These are phyloP conservation scores for Megalopta genalis DNA, from an alignment of 1,140 invertebrate species.

Conservation along the genomic window DNA sequence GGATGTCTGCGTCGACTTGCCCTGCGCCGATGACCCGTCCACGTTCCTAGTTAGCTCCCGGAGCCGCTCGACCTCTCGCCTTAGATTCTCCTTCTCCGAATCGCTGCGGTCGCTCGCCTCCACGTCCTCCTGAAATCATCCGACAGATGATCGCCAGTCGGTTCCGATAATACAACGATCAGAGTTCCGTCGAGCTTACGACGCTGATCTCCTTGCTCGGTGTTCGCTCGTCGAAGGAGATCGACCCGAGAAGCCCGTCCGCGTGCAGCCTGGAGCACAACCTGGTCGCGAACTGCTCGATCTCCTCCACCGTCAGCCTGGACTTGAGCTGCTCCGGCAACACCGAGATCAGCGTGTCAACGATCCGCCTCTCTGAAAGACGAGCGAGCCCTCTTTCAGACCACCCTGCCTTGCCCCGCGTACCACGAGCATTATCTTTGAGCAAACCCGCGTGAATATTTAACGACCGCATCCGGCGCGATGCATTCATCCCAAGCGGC, in stretches of 20 bases:
- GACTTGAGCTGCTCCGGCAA: slow-evolving; percentile 85
- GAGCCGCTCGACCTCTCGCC: slow-evolving; percentile 62
- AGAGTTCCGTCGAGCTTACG: slow-evolving; percentile 80
- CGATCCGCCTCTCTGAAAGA: slow-evolving; percentile 90
- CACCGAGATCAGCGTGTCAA: slow-evolving; percentile 93
- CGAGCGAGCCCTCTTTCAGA: not conserved
- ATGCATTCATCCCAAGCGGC: no score
- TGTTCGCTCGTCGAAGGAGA: slow-evolving; percentile 85
- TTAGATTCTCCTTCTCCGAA: slow-evolving; percentile 37
- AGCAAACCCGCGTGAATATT: slow-evolving; percentile 18
- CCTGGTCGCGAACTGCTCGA: slow-evolving; percentile 87
- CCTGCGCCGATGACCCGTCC: slow-evolving; percentile 16
- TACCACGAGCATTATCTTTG: not conserved
- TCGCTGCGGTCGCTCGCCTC: not conserved
- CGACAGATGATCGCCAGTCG: no score
- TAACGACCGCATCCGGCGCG: no score
- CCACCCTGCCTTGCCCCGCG: not conserved
- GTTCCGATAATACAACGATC: no score
- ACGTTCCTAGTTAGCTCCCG: slow-evolving; percentile 43
- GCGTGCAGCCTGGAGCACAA: slow-evolving; percentile 94
- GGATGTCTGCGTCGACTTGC: slow-evolving; percentile 62
- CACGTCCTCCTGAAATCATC: slow-evolving; percentile 20
- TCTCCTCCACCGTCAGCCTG: slow-evolving; percentile 85
- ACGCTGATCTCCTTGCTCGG: slow-evolving; percentile 88
- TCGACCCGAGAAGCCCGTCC: slow-evolving; percentile 90